Base-by-base conservation (phyloP, 1,140 invertebrate species). In the Drosophila bocki region DNA sequence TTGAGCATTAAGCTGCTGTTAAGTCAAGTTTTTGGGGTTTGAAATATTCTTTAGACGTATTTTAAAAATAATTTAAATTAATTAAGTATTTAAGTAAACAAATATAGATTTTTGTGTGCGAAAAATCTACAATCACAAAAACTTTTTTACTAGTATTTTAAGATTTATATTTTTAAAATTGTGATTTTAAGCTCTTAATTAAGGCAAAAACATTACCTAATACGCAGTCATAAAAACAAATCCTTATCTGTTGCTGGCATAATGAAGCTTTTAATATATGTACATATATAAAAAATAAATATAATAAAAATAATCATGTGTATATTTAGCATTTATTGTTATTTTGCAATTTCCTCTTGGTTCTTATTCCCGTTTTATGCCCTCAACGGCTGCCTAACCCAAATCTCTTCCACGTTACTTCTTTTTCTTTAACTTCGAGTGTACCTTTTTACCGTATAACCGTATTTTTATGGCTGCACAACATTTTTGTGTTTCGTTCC, bases 381-480 rank as follows among this genome's bases (percentile, higher is more conserved):
- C 53, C 13, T 51, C 65, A 50, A 68, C 44, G 44, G 64, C 44
- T 11, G 19, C 11, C 44, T n/a, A 6, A 26, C 22, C 39, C 39
- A 45, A 62, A 65, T 65, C 32, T 45, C n/a, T 9, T 51, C n/a
- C 17, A 7, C 13, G 17, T n/a, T 26, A 35, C 61, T 22, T 26
- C 11, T 69, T 19, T 19, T 47, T 35, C 35, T n/a, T 13, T 2
- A 17, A 65, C 33, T 63, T 63, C 8, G 17, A 50, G 17, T 33
- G n/a, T 39, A 33, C 63, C 51, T 44, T 37, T 63, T 53, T 33
- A 32, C 15, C 26, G 53, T 11, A 45, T 47, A 47, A 45, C 57
- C 26, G 29, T 39, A 26, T 42, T 75, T 74, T 63, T 75, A 75
- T 33, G 41, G 33, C 33, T 37, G n/a, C 15, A 70, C 54, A 42